These are phyloP conservation scores for Typhlichthys eigenmanni DNA, from an alignment of 2,797 vertebrate species.

Conservation along the genomic window DNA sequence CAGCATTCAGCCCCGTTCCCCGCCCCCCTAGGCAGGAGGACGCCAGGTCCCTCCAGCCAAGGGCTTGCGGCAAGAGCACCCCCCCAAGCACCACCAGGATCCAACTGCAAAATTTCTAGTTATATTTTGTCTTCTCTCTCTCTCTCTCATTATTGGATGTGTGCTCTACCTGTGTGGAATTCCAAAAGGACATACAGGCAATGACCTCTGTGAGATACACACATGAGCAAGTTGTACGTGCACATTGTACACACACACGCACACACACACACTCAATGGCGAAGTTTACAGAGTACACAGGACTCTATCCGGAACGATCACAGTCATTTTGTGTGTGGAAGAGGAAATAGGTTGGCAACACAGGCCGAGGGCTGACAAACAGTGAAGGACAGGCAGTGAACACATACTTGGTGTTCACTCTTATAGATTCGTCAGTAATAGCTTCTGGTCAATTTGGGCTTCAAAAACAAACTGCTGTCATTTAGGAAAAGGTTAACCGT, in stretches of 20 bases:
- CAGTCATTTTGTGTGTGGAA: neutral
- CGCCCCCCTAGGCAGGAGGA: too few species aligned
- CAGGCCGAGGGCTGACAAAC: slow-evolving; percentile 33
- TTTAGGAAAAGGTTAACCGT: slow-evolving; percentile 15
- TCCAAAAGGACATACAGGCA: slow-evolving; percentile 3
- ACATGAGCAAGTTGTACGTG: neutral
- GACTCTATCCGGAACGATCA: neutral
- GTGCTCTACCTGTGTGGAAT: slow-evolving; percentile 24
- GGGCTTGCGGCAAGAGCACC: too few species aligned
- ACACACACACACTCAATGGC: neutral
- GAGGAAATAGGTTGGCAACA: slow-evolving; percentile 36
- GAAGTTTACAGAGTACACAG: neutral
- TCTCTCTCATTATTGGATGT: neutral
- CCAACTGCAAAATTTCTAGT: too few species aligned
- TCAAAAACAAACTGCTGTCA: slow-evolving; percentile 19
- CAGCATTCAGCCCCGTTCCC: too few species aligned
- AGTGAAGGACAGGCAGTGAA: slow-evolving; percentile 24
- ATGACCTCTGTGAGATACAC: slow-evolving; percentile 1
- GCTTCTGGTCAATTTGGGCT: slow-evolving; percentile 16
- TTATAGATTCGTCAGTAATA: slow-evolving; percentile 22
- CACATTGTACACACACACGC: slow-evolving; percentile 5
- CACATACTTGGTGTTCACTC: slow-evolving; percentile 20
- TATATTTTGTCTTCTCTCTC: neutral
- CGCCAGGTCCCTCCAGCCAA: too few species aligned
- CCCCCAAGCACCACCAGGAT: too few species aligned